Evolutionary conservation across 2,113 vertebrate genomes (phyloP), one percentile per base, ranked within the genome.

Genomic region (Hippocampus abdominalis): DNA sequence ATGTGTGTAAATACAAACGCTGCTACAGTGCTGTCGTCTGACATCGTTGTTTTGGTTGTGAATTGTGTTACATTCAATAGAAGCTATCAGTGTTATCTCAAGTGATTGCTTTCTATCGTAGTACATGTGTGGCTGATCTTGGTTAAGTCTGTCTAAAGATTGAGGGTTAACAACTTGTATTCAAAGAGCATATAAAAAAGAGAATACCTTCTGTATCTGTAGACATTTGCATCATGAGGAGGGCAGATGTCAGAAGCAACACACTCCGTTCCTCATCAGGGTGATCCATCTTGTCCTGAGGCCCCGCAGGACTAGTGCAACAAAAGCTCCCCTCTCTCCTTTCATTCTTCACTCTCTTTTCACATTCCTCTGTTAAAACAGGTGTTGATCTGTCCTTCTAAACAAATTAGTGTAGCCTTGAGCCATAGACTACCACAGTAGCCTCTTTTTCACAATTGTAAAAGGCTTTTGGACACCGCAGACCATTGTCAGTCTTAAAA

Each of bases 351-450:
- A 68, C 74, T 70, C 66, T 69, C 72, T 57, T 53, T 69, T 25
- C 18, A 65, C 74, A 74, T 78, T 73, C 69, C 64, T 76, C 15
- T 85, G 80, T 83, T 86, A 78, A 66, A 79, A 88, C 81, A 88
- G 83, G 83, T 89, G 88, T 69, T 86, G 79, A 82, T 87, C 82
- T 78, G 74, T 74, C 73, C 60, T 66, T 69, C 61, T 48, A 76
- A 84, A 84, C 79, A 84, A 78, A 85, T 84, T 60, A 80, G 57
- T 68, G 64, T 72, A 76, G 77, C 59, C 67, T 68, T 60, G 4
- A 8, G 74, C 62, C 54, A 8, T 60, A 76, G 76, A 66, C 61
- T 2, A 56, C 69, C 6, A 64, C 66, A 67, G 69, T 71, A 74
- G 70, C 66, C 69, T 62, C 64, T 70, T 70, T 32, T 73, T 3